phyloP scores from a whole-genome alignment of 92 coral and sea anemone genomes.

The Porites divaricata region DNA sequence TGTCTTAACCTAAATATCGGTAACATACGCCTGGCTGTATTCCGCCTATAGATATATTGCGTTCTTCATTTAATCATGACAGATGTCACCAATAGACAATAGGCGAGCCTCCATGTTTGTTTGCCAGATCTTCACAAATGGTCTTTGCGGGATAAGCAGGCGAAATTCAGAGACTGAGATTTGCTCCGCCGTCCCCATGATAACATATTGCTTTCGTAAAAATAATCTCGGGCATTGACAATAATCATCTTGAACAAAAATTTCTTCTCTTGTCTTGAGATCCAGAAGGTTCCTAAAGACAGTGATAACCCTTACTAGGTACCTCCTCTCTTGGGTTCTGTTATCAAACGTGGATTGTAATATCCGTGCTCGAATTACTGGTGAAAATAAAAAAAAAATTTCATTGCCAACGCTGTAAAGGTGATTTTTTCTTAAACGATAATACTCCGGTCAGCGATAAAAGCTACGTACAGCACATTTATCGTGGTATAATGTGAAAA shows the following conservation, averaged over 20 bases:
- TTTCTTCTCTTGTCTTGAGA: constrained; percentile 5
- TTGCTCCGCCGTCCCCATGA: constrained; percentile 54
- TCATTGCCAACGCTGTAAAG: too few relatives aligned
- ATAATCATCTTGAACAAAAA: constrained; percentile 11
- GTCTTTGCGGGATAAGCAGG: constrained; percentile 30
- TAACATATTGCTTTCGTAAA: constrained; percentile 29
- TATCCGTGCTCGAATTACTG: constrained; percentile 32
- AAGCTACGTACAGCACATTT: too few relatives aligned
- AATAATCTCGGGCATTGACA: constrained; percentile 47
- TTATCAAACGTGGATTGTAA: constrained; percentile 12
- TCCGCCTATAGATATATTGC: background rate
- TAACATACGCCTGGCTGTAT: too few relatives aligned
- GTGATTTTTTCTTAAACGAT: too few relatives aligned
- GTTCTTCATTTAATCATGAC: background rate
- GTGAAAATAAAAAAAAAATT: background rate
- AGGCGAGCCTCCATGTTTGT: constrained; percentile 6
- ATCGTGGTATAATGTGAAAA: too few relatives aligned
- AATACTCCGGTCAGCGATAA: too few relatives aligned
- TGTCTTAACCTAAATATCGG: too few relatives aligned
- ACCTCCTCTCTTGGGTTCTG: constrained; percentile 14
- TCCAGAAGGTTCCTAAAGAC: constrained; percentile 28
- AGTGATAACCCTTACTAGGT: constrained; percentile 19
- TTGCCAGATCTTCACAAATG: constrained; percentile 28
- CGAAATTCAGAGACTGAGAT: background rate
- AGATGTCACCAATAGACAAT: background rate